Evolutionary conservation across 2,888 invertebrate genomes (phyloP).

Genomic region (Drosophila sordidula): DNA sequence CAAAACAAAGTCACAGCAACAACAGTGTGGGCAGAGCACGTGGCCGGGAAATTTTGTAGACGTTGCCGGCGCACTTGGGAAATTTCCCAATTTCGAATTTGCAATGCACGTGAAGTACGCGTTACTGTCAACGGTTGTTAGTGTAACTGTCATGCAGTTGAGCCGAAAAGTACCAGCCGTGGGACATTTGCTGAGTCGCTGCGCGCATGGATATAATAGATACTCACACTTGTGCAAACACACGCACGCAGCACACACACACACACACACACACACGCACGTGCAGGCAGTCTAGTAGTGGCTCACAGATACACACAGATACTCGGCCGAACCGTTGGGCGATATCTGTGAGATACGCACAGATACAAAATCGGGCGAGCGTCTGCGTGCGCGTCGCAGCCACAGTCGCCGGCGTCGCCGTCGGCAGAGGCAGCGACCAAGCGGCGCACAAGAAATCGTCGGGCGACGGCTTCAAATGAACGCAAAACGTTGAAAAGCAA

Average conservation of each 20-base stretch:
- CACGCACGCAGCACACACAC: background rate
- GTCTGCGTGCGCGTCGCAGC: conserved; percentile 57
- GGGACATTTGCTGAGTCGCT: conserved; percentile 48
- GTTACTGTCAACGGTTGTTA: conserved; percentile 33
- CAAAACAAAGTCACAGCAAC: conserved; percentile 20
- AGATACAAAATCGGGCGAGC: conserved; percentile 59
- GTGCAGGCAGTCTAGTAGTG: background rate
- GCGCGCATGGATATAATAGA: conserved; percentile 41
- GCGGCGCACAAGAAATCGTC: conserved; percentile 80
- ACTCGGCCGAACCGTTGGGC: conserved; percentile 47
- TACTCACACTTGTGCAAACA: conserved; percentile 20
- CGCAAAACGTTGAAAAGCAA: conserved; percentile 86
- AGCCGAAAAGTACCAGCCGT: conserved; percentile 39
- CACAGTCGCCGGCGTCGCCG: conserved; percentile 44
- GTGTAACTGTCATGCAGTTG: conserved; percentile 32
- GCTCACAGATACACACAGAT: conserved; percentile 77
- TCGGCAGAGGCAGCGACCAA: conserved; percentile 51
- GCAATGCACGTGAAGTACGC: conserved; percentile 37
- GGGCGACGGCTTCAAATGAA: conserved; percentile 85
- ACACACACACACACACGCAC: conserved; percentile 17
- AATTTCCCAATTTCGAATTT: conserved; percentile 62
- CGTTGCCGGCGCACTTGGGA: conserved; percentile 34
- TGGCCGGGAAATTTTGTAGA: conserved; percentile 61
- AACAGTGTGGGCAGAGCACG: conserved; percentile 56
- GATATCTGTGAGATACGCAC: conserved; percentile 81